Base-by-base conservation (phyloP, 2,797 vertebrate species). In the Onychomys torridus region DNA sequence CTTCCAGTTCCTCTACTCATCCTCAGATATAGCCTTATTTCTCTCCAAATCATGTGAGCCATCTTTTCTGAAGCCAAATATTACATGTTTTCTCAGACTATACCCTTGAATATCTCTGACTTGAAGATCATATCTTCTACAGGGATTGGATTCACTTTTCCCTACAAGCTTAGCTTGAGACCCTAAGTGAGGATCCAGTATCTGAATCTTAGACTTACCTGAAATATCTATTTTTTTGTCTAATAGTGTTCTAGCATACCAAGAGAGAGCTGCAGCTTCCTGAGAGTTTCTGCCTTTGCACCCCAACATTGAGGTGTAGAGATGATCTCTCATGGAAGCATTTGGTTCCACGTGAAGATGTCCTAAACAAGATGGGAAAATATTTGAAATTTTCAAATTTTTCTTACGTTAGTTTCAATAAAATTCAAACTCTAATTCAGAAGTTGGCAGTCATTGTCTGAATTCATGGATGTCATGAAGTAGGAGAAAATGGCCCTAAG, bases 251-350 rank as follows among this genome's bases (percentile, higher is more conserved):
- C 49, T 59, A 34, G 7, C 5, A 23, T 2, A 27, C 8, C 32
- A 52, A 82, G 59, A 87, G 6, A 95, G 9, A 14, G 2, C 13
- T 21, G 2, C 1, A 71, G 17, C 1, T 8, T 17, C 12, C 13
- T 12, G 9, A 11, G 34, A 23, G 9, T 49, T 52, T 40, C 55
- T 87, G n/a, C 40, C 29, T n/a, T 92, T 76, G 5, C 1, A 37
- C 1, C 3, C 0, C 9, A 10, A 0, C 3, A 34, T 5, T 77
- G 75, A 27, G 3, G 3, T 40, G 23, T 21, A 13, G 34, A 59
- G 25, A 12, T 82, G 23, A 27, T 29, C n/a, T 52, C 34, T 8
- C 11, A 43, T 17, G 16, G 1, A 71, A 71, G 9, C 2, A 2
- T 19, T 13, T 40, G 37, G 4, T 89, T 91, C 27, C 9, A 27